Percentiles rank a stretch among this genome's conserved stretches.
Conservation (phyloP, 2,113 vertebrate species). For the Cryptotis parvus region DNA sequence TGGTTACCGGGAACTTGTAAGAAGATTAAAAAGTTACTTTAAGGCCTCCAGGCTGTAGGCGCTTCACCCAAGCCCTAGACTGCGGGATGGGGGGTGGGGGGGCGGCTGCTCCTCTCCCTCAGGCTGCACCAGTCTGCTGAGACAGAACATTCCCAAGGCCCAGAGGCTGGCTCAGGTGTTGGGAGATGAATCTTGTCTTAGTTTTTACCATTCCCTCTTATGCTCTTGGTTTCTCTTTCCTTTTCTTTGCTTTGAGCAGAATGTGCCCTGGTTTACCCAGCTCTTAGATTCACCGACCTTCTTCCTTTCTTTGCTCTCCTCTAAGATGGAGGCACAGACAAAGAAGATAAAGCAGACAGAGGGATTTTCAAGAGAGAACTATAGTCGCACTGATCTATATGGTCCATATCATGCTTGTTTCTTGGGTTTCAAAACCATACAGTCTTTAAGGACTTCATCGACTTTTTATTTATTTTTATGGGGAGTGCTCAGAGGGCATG, state of each 20-base stretch:
- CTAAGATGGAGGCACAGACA: background rate
- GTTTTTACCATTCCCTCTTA: background rate
- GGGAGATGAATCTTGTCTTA: background rate
- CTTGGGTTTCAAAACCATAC: conserved; percentile 68
- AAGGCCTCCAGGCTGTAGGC: background rate
- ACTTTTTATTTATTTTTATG: too few relatives aligned
- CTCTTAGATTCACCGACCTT: background rate
- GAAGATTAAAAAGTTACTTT: background rate
- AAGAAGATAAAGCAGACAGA: background rate
- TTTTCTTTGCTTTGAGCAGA: background rate
- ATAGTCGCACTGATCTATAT: conserved; percentile 43
- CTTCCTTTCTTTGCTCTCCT: background rate
- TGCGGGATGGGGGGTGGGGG: too few relatives aligned
- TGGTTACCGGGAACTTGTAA: background rate
- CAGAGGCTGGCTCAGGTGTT: background rate
- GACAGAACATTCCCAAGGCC: background rate
- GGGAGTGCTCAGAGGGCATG: too few relatives aligned
- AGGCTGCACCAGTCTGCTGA: background rate
- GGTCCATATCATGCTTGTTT: conserved; percentile 52
- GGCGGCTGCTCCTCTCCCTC: too few relatives aligned
- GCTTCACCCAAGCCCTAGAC: background rate
- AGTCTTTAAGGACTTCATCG: conserved; percentile 39
- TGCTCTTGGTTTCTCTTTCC: background rate
- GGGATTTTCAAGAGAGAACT: background rate
- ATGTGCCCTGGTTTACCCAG: background rate